Percentiles rank a stretch among this genome's conserved stretches.
These are phyloP conservation scores for Graptemys geographica DNA, from an alignment of 2,797 vertebrate species.

Conservation along the genomic window DNA sequence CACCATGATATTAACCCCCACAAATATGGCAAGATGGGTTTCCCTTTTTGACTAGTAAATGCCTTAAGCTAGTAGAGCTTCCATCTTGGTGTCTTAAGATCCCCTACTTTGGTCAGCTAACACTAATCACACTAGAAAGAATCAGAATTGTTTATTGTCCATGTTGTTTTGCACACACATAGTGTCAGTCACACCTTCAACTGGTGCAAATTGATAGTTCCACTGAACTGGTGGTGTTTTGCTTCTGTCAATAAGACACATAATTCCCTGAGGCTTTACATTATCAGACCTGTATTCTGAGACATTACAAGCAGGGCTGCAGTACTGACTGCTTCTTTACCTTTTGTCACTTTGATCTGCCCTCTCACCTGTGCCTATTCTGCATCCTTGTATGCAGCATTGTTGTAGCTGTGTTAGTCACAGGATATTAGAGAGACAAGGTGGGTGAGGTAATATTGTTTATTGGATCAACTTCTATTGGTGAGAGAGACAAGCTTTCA, in stretches of 20 bases:
- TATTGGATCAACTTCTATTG: background rate
- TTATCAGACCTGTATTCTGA: background rate
- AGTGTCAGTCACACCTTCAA: background rate
- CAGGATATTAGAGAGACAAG: background rate
- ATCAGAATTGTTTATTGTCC: background rate
- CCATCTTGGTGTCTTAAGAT: background rate
- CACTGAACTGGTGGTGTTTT: background rate
- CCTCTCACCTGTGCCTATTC: background rate
- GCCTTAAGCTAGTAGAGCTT: background rate
- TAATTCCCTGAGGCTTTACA: background rate
- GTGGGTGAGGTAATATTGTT: background rate
- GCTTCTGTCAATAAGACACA: background rate
- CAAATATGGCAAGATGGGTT: background rate
- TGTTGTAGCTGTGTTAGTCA: background rate
- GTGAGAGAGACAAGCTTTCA: background rate
- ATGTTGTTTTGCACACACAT: background rate
- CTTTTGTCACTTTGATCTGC: background rate
- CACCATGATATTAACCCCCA: background rate
- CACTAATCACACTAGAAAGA: background rate
- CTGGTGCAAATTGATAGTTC: background rate
- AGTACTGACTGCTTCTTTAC: background rate
- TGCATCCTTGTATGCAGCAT: background rate
- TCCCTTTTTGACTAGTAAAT: background rate
- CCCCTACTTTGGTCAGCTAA: background rate
- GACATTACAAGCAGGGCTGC: background rate